Evolutionary conservation across 2,113 vertebrate species (phyloP).

Genomic region (Tylochromis polylepis): DNA sequence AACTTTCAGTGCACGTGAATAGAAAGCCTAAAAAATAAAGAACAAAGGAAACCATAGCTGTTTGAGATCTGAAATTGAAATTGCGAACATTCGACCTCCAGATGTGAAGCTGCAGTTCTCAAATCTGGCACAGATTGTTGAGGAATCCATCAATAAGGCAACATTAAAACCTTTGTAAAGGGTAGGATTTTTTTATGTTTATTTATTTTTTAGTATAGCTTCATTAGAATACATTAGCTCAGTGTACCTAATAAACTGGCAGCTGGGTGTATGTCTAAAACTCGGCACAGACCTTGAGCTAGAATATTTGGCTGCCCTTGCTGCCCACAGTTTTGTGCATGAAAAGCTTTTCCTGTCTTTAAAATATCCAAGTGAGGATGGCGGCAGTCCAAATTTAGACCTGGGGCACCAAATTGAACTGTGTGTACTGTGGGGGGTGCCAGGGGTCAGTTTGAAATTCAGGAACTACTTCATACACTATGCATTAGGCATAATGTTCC

Average conservation of each 20-base stretch:
- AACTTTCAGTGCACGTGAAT: not conserved
- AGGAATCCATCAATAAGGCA: not conserved
- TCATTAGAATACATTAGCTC: not conserved
- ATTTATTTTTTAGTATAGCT: not conserved
- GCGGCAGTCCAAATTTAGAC: conserved; percentile 37
- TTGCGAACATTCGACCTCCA: not conserved
- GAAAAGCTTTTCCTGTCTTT: conserved; percentile 44
- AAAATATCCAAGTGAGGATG: conserved; percentile 53
- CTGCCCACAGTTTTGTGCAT: conserved; percentile 23
- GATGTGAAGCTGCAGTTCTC: not conserved
- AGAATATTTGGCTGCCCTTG: conserved; percentile 34
- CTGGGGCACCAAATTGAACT: conserved; percentile 24
- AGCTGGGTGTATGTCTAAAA: not conserved
- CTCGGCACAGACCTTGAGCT: conserved; percentile 29
- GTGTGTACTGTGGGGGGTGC: conserved; percentile 36
- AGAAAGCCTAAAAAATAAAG: not conserved
- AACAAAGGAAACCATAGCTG: not conserved
- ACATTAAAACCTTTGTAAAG: not conserved
- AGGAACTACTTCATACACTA: conserved; percentile 43
- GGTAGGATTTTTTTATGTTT: not conserved
- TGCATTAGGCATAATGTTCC: conserved; percentile 51
- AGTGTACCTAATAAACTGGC: not conserved
- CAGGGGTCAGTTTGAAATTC: conserved; percentile 52
- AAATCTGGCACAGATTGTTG: not conserved
- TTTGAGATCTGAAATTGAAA: not conserved